These are phyloP conservation scores for Tenthredo amoena DNA, from an alignment of 2,888 invertebrate genomes.

Conservation along the genomic window DNA sequence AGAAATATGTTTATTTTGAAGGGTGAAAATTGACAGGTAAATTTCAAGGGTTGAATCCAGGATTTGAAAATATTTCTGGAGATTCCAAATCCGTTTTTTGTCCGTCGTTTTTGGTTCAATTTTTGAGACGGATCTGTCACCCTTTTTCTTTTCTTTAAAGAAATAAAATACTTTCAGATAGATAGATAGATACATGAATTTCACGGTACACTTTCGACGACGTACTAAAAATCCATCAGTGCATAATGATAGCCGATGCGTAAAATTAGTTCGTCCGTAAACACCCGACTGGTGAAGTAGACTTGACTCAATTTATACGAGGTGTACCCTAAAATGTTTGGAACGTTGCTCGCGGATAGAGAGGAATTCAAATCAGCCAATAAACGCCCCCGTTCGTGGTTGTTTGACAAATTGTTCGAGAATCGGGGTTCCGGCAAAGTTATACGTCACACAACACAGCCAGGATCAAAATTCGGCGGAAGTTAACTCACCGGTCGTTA, in stretches of 20 bases:
- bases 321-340: not conserved
- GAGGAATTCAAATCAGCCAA: slow-evolving; percentile 19
- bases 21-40: not conserved
- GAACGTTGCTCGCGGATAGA: not conserved
- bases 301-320: not conserved
- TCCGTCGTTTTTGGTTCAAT: not conserved
- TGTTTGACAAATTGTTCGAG: not conserved
- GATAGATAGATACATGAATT: not conserved
- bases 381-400: not conserved
- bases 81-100: not conserved
- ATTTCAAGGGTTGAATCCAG: not conserved
- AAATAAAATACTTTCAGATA: not conserved
- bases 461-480: not conserved
- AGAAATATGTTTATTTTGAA: not conserved
- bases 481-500: not conserved
- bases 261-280: not conserved
- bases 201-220: not conserved
- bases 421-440: not conserved
- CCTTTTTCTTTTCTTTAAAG: not conserved
- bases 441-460: not conserved
- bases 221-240: not conserved
- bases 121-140: not conserved
- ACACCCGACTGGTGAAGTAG: not conserved
- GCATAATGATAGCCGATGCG: not conserved
- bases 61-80: not conserved